Conservation (phyloP, 2,797 vertebrate species). For the Enteromius anoplus region DNA sequence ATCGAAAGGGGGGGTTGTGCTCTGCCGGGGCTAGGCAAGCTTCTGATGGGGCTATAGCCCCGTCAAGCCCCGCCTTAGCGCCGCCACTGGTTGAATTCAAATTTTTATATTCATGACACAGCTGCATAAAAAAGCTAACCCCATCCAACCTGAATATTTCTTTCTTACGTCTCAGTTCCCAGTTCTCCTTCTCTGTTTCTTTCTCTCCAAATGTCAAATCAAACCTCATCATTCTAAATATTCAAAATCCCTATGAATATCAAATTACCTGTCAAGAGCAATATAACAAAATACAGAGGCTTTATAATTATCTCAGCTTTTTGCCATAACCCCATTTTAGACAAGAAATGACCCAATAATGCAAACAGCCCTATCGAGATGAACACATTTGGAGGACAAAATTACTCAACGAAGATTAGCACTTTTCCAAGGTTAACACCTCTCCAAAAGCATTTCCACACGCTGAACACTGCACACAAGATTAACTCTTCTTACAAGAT, state of each 20-base stretch:
- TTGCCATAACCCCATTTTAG: slow-evolving; percentile 4
- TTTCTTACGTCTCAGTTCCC: slow-evolving; percentile 2
- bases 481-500: slow-evolving; percentile 71
- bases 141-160: slow-evolving; percentile 15
- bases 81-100: too few relatives aligned
- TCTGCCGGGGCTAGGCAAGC: too few relatives aligned
- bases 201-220: slow-evolving; percentile 4
- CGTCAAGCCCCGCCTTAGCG: too few relatives aligned
- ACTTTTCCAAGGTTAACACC: slow-evolving; percentile 65
- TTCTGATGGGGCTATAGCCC: too few relatives aligned
- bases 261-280: slow-evolving; percentile 37
- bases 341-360: slow-evolving; percentile 38
- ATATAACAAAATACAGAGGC: slow-evolving; percentile 33
- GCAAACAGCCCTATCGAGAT: slow-evolving; percentile 40
- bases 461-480: slow-evolving; percentile 62
- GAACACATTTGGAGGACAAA: slow-evolving; percentile 36
- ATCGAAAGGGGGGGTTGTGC: too few relatives aligned
- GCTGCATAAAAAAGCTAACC: neutral
- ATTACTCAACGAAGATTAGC: slow-evolving; percentile 63
- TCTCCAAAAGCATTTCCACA: slow-evolving; percentile 66
- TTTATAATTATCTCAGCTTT: slow-evolving; percentile 29
- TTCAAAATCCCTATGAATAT: slow-evolving; percentile 41
- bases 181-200: neutral
- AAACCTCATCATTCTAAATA: slow-evolving; percentile 38
- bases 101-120: slow-evolving; percentile 16